These are phyloP conservation scores for Clarias laeviceps DNA, from an alignment of 2,797 vertebrate species.

Conservation along the genomic window DNA sequence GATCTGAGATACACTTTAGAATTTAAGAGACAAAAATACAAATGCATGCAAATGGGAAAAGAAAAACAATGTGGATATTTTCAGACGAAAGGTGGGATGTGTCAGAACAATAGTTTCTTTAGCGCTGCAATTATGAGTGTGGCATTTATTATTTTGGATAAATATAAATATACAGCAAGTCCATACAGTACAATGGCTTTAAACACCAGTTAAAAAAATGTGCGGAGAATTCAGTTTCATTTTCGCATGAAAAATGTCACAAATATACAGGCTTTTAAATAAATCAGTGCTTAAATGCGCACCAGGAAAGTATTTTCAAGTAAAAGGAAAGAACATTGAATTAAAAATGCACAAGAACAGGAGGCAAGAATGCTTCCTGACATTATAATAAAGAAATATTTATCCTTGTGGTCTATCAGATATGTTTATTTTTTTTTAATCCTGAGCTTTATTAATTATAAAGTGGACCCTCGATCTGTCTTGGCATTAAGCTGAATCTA, in stretches of 20 bases:
- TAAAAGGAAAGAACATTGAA: background rate
- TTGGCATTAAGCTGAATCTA: slow-evolving; percentile 22
- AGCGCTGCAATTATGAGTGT: background rate
- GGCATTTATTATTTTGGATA: background rate
- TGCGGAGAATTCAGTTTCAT: background rate
- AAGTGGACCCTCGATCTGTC: slow-evolving; percentile 27
- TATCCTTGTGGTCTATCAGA: background rate
- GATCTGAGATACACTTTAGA: slow-evolving; percentile 18
- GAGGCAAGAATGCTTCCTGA: background rate
- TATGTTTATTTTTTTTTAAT: background rate
- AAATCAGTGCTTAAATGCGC: background rate
- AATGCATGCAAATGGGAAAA: slow-evolving; percentile 20
- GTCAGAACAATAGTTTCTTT: background rate
- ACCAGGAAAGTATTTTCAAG: background rate
- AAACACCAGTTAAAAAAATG: background rate
- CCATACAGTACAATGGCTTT: background rate
- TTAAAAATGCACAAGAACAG: slow-evolving; percentile 1
- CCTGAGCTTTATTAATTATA: slow-evolving; percentile 33
- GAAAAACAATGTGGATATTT: slow-evolving; percentile 28
- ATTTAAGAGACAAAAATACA: slow-evolving; percentile 23
- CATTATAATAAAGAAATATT: slow-evolving; percentile 38
- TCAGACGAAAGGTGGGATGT: slow-evolving; percentile 9
- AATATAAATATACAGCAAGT: background rate
- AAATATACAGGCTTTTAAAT: background rate
- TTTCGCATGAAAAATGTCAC: background rate